phyloP scores from a whole-genome alignment of 2,888 invertebrate species.

The Argyresthia goedartella region DNA sequence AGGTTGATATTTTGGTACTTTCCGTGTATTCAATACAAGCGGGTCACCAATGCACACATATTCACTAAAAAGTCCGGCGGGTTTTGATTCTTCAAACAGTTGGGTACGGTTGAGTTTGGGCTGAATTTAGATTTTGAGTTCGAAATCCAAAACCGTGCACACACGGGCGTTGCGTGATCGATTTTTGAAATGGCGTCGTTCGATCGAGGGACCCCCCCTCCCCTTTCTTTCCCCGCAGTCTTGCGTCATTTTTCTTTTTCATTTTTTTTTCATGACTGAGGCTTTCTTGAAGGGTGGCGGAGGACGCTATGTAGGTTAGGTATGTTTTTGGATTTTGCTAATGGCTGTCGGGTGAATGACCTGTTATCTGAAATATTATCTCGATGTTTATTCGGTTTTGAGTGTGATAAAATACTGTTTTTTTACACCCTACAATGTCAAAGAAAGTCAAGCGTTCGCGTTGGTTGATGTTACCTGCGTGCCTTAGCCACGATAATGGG shows the following conservation, averaged over 20 bases:
- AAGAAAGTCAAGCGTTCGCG: too few relatives aligned
- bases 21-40: constrained; percentile 10
- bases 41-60: constrained; percentile 12
- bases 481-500: too few relatives aligned
- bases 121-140: background rate
- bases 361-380: background rate
- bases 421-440: too few relatives aligned
- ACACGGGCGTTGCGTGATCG: constrained; percentile 58
- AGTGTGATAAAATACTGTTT: background rate
- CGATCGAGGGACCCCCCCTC: constrained; percentile 22
- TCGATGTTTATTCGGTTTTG: background rate
- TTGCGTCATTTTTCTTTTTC: background rate
- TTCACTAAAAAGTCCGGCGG: background rate
- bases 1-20: constrained; percentile 45
- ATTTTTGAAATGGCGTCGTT: constrained; percentile 54
- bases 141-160: constrained; percentile 25
- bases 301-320: background rate
- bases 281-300: background rate
- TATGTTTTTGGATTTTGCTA: background rate
- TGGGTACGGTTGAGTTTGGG: too few relatives aligned
- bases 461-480: too few relatives aligned
- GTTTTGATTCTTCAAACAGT: too few relatives aligned
- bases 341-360: background rate
- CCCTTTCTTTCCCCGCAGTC: constrained; percentile 19
- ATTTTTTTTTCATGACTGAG: background rate